Conservation (phyloP, 2,888 invertebrate genomes). For the Nomada ferruginata region DNA sequence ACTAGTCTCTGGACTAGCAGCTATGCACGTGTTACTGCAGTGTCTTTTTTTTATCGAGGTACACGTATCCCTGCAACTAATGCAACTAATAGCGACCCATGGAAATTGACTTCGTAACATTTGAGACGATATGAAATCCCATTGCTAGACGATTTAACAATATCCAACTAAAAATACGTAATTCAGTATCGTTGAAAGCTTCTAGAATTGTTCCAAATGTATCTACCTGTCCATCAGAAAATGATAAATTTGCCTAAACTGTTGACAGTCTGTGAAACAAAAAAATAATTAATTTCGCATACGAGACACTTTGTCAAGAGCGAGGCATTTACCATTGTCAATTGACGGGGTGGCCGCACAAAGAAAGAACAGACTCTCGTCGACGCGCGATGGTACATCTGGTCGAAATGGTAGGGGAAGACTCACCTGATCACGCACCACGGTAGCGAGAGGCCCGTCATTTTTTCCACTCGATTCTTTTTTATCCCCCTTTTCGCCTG, state of each 20-base stretch:
- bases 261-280: no score
- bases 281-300: slow-evolving; percentile 9
- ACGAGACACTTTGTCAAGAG: slow-evolving; percentile 16
- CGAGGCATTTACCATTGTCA: slow-evolving; percentile 22
- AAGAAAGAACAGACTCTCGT: slow-evolving; percentile 42
- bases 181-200: no score
- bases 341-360: slow-evolving; percentile 45
- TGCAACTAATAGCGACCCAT: not conserved
- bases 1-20: slow-evolving; percentile 18
- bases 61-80: not conserved
- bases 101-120: slow-evolving; percentile 4
- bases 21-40: slow-evolving; percentile 17
- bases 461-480: slow-evolving; percentile 79
- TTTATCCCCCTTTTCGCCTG: slow-evolving; percentile 63
- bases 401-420: slow-evolving; percentile 27
- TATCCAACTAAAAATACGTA: no score
- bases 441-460: slow-evolving; percentile 81
- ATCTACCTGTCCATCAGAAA: no score
- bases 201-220: no score
- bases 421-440: slow-evolving; percentile 79
- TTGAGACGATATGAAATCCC: no score
- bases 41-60: slow-evolving; percentile 18
- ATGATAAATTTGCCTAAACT: no score
- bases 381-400: slow-evolving; percentile 58
- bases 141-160: not conserved